Conservation (phyloP, 2,797 vertebrate species). For the Arnoldichthys spilopterus region DNA sequence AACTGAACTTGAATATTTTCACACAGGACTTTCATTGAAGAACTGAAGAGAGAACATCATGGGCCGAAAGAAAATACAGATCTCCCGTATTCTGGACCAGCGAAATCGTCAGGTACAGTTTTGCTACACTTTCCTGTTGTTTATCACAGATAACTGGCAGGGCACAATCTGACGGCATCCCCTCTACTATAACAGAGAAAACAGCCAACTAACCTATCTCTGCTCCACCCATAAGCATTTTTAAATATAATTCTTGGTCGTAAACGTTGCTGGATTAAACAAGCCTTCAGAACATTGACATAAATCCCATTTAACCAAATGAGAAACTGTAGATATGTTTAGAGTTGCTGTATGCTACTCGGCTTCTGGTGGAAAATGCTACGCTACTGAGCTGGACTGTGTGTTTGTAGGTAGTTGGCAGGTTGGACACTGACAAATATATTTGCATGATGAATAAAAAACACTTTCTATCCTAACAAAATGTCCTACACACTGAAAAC, state of each 20-base stretch:
- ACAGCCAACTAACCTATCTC: background rate
- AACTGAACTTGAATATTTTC: constrained; percentile 21
- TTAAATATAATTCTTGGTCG: background rate
- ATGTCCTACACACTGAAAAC: no score
- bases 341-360: no score
- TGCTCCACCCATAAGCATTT: background rate
- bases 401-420: no score
- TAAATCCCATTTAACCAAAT: no score
- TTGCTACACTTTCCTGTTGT: background rate
- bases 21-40: constrained; percentile 60
- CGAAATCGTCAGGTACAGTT: constrained; percentile 88
- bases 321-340: no score
- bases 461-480: no score
- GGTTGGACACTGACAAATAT: no score
- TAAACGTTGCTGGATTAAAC: background rate
- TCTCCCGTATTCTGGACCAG: constrained; percentile 93
- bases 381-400: no score
- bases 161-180: no score
- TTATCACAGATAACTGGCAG: background rate
- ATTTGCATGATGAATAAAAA: no score
- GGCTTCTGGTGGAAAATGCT: no score
- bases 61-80: constrained; percentile 97
- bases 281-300: background rate
- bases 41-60: constrained; percentile 69
- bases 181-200: background rate